Evolutionary conservation across 2,113 vertebrate species (phyloP).

Genomic region (Coptodon bakossiorum): DNA sequence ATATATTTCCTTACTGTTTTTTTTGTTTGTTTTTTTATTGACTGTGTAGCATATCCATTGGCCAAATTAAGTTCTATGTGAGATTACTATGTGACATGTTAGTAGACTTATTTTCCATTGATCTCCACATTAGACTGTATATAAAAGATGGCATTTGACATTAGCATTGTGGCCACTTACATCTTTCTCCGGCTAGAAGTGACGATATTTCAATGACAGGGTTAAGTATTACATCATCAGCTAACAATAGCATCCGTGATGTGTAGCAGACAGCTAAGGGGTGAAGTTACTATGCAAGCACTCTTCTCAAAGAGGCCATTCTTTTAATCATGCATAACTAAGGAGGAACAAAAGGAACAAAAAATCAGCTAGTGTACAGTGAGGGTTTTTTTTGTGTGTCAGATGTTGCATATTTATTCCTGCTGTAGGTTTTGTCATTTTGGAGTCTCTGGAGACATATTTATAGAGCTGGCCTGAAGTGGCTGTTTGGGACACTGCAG

Average conservation of each 20-base stretch:
- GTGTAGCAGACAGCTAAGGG: background rate
- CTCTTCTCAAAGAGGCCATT: background rate
- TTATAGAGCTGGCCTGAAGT: background rate
- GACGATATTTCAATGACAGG: background rate
- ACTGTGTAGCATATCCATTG: background rate
- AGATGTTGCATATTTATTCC: background rate
- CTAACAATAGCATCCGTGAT: background rate
- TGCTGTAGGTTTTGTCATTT: background rate
- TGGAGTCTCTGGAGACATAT: background rate
- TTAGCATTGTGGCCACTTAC: background rate
- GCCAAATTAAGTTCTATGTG: background rate
- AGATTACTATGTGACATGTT: background rate
- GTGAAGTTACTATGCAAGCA: background rate
- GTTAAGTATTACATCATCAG: background rate
- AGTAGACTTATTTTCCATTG: background rate
- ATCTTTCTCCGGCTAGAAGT: background rate
- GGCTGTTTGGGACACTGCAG: background rate
- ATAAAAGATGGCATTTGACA: background rate
- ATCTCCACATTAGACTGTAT: background rate
- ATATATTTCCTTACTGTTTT: background rate
- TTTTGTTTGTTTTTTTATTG: background rate
- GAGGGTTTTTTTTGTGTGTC: fast-evolving
- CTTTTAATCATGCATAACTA: background rate
- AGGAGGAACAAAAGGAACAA: background rate
- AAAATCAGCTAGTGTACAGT: background rate